Base-by-base conservation (phyloP, 2,113 vertebrate genomes). In the Scatophagus argus region DNA sequence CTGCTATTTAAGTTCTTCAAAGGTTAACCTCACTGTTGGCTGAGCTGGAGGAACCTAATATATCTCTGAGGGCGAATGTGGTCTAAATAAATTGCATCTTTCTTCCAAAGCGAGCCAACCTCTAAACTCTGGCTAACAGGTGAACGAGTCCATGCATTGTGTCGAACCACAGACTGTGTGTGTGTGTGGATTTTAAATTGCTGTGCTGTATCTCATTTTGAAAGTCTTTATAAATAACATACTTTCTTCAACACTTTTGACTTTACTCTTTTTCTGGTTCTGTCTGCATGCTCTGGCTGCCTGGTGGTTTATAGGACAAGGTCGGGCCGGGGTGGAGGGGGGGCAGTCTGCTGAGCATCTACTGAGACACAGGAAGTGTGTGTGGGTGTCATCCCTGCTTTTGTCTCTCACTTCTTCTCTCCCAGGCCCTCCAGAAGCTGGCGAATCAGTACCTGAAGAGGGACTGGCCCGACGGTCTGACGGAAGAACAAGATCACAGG, bases 401-500 rank as follows among this genome's bases (percentile, higher is more conserved):
- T 56, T 79, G 36, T 86, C 9, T 77, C 14, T 23, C 23, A 6
- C 31, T 44, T 19, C 31, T 16, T 52, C 49, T 77, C 79, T 79
- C 66, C 80, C 81, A 99, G 98, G 97, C 96, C 67, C 95, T 99
- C 29, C 97, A 99, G 93, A 99, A 99, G 82, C 87, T 99, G 94
- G 96, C 97, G 39, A 96, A 96, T 82, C 97, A 99, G 46, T 98
- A 98, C 88, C 91, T 99, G 70, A 99, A 98, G 95, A 96, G 95
- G 86, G 98, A 99, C 73, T 98, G 97, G 97, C 95, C 95, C 7
- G 97, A 96, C 62, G 83, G 93, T 58, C 94, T 93, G 81, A 83
- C 92, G 27, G 97, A 97, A 31, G 96, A 97, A 8, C 92, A 94
- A 44, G 96, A 98, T 86, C 95, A 96, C 84, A 96, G 97, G 97